Percentiles rank a stretch among this genome's conserved stretches.
Conservation (phyloP, 1,140 invertebrate genomes). For the Drosophila pachea region DNA sequence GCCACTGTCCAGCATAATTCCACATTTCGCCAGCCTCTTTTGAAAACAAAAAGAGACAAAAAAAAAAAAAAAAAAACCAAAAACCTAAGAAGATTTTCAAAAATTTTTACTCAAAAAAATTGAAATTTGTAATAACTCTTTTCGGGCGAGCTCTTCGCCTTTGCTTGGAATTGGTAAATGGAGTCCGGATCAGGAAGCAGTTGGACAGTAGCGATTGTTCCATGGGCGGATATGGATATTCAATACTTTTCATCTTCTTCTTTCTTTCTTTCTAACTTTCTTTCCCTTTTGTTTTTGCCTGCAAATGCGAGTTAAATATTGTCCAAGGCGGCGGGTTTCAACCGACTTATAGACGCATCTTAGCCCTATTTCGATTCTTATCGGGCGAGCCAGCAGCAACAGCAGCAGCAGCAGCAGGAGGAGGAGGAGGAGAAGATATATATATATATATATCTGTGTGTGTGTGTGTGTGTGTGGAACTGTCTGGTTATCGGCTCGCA, state of each 20-base stretch:
- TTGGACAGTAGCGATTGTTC: conserved; percentile 55
- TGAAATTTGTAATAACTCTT: conserved; percentile 63
- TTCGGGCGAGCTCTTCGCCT: background rate
- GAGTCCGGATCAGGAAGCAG: conserved; percentile 34
- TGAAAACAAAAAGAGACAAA: conserved; percentile 1
- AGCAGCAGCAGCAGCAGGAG: too few relatives aligned
- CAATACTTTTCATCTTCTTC: conserved; percentile 55
- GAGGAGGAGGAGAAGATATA: too few relatives aligned
- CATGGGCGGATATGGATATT: conserved; percentile 74
- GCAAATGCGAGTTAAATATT: conserved; percentile 64
- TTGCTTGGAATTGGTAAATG: conserved; percentile 39
- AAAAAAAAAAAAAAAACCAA: conserved; percentile 13
- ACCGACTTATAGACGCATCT: conserved; percentile 13
- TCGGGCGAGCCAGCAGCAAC: conserved; percentile 7
- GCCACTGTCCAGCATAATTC: conserved; percentile 44
- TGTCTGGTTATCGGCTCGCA: conserved; percentile 14
- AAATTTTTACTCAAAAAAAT: conserved; percentile 27
- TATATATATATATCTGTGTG: background rate
- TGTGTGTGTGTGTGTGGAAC: background rate
- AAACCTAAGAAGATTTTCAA: conserved; percentile 28
- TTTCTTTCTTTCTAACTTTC: conserved; percentile 2
- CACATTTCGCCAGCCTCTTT: conserved; percentile 34
- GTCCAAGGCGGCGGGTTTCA: conserved; percentile 39
- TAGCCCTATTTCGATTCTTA: conserved; percentile 31
- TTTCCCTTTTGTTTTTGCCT: background rate